phyloP scores from a whole-genome alignment of 2,797 vertebrate genomes.

The Clarias fuscus region DNA sequence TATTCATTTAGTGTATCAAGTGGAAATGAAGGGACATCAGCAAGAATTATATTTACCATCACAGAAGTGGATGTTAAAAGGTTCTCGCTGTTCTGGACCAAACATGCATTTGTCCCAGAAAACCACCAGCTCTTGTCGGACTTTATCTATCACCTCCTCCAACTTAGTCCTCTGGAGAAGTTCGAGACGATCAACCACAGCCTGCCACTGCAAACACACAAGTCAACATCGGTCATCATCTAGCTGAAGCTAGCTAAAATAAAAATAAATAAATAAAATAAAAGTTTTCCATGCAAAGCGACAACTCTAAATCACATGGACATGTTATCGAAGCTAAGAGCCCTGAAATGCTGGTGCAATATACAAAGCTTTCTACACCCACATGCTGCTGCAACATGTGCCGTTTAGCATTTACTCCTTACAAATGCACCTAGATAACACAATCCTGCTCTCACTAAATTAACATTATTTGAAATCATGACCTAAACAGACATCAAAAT shows the following conservation, averaged over 20 bases:
- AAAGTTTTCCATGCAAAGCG: background rate
- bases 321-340: background rate
- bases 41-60: conserved; percentile 56
- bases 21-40: background rate
- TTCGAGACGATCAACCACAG: conserved; percentile 61
- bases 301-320: background rate
- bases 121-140: conserved; percentile 63
- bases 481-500: background rate
- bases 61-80: conserved; percentile 60
- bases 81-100: conserved; percentile 60
- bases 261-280: background rate
- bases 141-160: conserved; percentile 63
- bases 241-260: background rate
- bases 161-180: conserved; percentile 65
- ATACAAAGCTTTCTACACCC: background rate
- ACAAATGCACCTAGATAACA: background rate
- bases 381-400: background rate
- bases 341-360: background rate
- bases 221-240: background rate
- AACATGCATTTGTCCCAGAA: conserved; percentile 70
- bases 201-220: conserved; percentile 63
- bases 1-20: background rate
- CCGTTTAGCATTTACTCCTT: background rate
- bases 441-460: background rate
- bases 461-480: background rate